Base-by-base conservation (phyloP, 2,888 invertebrate species). In the Seira musarum region DNA sequence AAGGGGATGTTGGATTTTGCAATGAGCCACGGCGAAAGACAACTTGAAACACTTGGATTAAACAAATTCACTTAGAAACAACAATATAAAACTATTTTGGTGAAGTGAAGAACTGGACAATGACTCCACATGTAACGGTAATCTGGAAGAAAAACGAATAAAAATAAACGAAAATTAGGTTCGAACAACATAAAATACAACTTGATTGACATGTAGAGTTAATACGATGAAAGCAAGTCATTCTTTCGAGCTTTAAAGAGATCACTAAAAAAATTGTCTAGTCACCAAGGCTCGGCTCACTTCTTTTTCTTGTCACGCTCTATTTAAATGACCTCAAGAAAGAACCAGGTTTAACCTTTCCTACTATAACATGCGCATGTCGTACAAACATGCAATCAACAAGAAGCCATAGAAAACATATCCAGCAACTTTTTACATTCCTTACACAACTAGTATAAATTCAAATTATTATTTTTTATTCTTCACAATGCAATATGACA, bases 1-100 rank as follows among this genome's bases (percentile, higher is more conserved):
- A 66, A 86, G 79, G 63, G 84, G 82, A 74, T 86, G 87, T 81
- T 86, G 86, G 82, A 86, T 83, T 78, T 87, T 87, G 85, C 86
- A 85, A 82, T 85, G 85, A 85, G 86, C 86, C 87, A 87, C 86
- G 85, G 80, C 80, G 80, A 81, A 81, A 75, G 76, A 81, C 75
- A 76, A 81, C 57, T 75, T 67, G 80, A 66, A 57, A 69, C 73
- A 79, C 79, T 79, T 60, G 61, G 70, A 66, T 74, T 30, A 75
- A 65, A 80, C 74, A 68, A 35, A 63, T 40, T n/a, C 25, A 73
- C n/a, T 49, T 15, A 40, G 15, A 49, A 49, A 13, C 3, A n/a
- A 49, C 3, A 8, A 49, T 49, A 49, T 49, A 49, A 49, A 49
- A 30, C 30, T 30, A 30, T n/a, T n/a, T 40, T 40, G 40, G 13